Evolutionary conservation across 92 coral and sea anemone species (phyloP).

Genomic region (Epizoanthus ramosus): DNA sequence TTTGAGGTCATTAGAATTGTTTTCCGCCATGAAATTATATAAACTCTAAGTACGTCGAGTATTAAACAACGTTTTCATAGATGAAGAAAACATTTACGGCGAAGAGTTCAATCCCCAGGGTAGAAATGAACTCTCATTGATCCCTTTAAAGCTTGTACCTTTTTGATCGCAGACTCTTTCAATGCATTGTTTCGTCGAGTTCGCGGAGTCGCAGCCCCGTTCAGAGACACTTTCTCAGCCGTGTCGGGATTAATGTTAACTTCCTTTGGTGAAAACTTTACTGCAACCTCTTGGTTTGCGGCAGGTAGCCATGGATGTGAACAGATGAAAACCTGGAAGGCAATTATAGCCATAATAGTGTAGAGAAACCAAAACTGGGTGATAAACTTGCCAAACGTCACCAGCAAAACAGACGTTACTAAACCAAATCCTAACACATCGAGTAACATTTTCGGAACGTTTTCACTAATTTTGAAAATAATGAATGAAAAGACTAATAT

Average conservation of each 20-base stretch:
- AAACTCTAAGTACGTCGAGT: too few species aligned
- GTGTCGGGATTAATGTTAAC: neutral
- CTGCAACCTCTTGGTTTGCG: neutral
- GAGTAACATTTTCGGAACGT: neutral
- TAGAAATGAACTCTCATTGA: neutral
- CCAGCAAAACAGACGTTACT: slow-evolving; percentile 53
- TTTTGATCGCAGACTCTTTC: slow-evolving; percentile 13
- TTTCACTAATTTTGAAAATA: neutral
- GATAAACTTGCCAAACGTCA: slow-evolving; percentile 53
- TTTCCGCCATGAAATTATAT: neutral
- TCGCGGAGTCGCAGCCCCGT: neutral
- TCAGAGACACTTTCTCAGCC: neutral
- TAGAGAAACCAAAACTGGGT: slow-evolving; percentile 55
- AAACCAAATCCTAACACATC: slow-evolving; percentile 52
- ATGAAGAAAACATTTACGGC: neutral
- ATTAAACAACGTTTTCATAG: too few species aligned
- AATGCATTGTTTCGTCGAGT: slow-evolving; percentile 3
- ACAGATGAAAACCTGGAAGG: slow-evolving; percentile 40
- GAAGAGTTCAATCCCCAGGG: neutral
- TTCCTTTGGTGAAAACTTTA: neutral
- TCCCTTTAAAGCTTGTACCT: slow-evolving; percentile 19
- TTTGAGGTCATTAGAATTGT: neutral
- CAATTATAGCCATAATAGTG: slow-evolving; percentile 40
- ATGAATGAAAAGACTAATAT: neutral
- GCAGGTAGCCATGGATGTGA: slow-evolving; percentile 1